Conservation (phyloP, 2,888 invertebrate species). For the Conus canariensis region DNA sequence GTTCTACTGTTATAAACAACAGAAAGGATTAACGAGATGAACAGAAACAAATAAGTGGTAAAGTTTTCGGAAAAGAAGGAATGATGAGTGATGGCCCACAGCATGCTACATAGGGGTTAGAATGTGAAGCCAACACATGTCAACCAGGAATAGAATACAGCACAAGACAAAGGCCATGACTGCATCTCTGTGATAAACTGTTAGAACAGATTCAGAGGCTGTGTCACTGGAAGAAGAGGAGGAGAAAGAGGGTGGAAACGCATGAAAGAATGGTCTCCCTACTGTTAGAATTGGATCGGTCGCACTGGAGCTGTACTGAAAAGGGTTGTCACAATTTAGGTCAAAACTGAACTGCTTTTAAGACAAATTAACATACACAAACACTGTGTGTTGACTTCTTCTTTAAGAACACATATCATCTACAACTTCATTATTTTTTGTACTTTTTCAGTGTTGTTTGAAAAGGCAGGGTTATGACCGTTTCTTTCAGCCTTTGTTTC, state of each 20-base stretch:
- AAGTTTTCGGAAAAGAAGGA: background rate
- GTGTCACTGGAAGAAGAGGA: background rate
- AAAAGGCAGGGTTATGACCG: too few species aligned
- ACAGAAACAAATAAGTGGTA: background rate
- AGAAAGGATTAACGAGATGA: background rate
- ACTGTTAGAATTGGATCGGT: background rate
- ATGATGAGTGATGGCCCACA: background rate
- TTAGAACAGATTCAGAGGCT: background rate
- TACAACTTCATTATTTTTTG: too few species aligned
- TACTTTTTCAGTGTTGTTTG: too few species aligned
- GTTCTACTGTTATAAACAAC: background rate
- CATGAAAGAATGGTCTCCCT: slow-evolving; percentile 32
- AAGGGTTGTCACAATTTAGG: background rate
- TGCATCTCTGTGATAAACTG: background rate
- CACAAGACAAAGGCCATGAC: slow-evolving; percentile 23
- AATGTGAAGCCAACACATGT: slow-evolving; percentile 13
- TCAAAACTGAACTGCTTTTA: background rate
- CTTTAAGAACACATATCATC: too few species aligned
- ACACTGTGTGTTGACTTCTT: too few species aligned
- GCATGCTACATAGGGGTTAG: background rate
- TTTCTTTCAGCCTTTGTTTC: too few species aligned
- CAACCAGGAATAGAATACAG: slow-evolving; percentile 19
- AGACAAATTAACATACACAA: too few species aligned
- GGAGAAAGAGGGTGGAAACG: background rate
- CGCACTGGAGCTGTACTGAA: slow-evolving; percentile 12